Percentiles rank a stretch among this genome's conserved stretches.
These are phyloP conservation scores for Cremastobaeus sp. DNA, from an alignment of 2,888 invertebrate species.

Conservation along the genomic window DNA sequence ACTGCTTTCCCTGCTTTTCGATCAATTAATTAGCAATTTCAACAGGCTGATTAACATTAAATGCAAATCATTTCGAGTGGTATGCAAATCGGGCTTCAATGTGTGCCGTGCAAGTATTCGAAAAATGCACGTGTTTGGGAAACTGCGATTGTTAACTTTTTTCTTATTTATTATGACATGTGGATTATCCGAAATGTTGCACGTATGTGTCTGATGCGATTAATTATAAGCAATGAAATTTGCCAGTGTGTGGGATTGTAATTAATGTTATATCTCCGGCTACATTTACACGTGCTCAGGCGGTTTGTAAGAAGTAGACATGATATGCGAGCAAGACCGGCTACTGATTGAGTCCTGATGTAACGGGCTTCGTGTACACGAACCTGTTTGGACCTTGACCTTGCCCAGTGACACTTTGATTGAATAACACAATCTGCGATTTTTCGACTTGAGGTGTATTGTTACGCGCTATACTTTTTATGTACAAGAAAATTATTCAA, in stretches of 20 bases:
- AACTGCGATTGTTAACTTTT: too few species aligned
- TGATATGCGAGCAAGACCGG: slow-evolving; percentile 44
- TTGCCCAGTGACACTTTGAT: slow-evolving; percentile 68
- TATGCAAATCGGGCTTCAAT: too few species aligned
- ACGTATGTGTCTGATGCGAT: slow-evolving; percentile 10
- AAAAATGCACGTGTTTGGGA: too few species aligned
- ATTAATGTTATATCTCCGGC: slow-evolving; percentile 44
- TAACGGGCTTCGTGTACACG: slow-evolving; percentile 62
- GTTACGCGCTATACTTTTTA: background rate
- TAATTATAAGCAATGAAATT: slow-evolving; percentile 30
- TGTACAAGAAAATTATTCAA: too few species aligned
- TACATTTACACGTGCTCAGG: slow-evolving; percentile 51
- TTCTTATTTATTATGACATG: slow-evolving; percentile 3
- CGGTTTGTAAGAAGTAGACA: slow-evolving; percentile 37
- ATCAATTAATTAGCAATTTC: too few species aligned
- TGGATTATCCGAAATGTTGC: background rate
- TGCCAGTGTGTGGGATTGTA: slow-evolving; percentile 31
- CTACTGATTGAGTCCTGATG: slow-evolving; percentile 64
- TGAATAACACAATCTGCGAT: slow-evolving; percentile 52
- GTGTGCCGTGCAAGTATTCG: too few species aligned
- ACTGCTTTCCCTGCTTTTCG: too few species aligned
- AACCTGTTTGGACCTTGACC: slow-evolving; percentile 68
- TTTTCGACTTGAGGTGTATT: background rate
- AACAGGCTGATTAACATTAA: too few species aligned
- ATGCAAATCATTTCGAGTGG: too few species aligned